These are phyloP conservation scores for Himalopsyche anomala DNA, from an alignment of 2,888 invertebrate genomes.

Conservation along the genomic window DNA sequence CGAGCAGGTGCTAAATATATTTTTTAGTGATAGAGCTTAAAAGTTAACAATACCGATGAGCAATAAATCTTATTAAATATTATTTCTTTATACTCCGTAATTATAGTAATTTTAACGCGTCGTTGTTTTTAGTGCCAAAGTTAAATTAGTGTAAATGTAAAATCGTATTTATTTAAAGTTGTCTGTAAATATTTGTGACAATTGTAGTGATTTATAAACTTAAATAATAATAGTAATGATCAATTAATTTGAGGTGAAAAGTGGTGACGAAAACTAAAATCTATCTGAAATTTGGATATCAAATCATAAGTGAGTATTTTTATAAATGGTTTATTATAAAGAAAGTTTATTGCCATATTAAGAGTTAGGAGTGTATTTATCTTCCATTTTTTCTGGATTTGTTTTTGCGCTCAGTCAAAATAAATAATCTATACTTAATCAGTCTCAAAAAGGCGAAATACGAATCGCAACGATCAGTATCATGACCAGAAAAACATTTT, in stretches of 20 bases:
- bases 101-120: background rate
- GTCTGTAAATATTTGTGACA: conserved; percentile 8
- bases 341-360: too few species aligned
- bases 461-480: too few species aligned
- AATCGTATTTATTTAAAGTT: background rate
- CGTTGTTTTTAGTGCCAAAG: conserved; percentile 21
- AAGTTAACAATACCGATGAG: conserved; percentile 18
- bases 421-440: too few species aligned
- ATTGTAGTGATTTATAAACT: background rate
- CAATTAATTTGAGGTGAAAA: background rate
- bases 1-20: conserved; percentile 22
- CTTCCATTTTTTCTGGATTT: too few species aligned
- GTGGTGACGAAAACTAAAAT: background rate
- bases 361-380: too few species aligned
- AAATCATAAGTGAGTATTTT: conserved; percentile 8
- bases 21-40: conserved; percentile 1
- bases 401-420: too few species aligned
- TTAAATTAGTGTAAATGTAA: background rate
- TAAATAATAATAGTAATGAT: background rate
- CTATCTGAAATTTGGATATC: background rate
- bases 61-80: conserved; percentile 3
- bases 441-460: too few species aligned
- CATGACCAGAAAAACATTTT: too few species aligned
- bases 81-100: background rate
- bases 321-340: too few species aligned